Percentiles rank a stretch among this genome's conserved stretches.
These are phyloP conservation scores for Scaptomyza cyrtandrae DNA, from an alignment of 2,888 invertebrate genomes.

Conservation along the genomic window DNA sequence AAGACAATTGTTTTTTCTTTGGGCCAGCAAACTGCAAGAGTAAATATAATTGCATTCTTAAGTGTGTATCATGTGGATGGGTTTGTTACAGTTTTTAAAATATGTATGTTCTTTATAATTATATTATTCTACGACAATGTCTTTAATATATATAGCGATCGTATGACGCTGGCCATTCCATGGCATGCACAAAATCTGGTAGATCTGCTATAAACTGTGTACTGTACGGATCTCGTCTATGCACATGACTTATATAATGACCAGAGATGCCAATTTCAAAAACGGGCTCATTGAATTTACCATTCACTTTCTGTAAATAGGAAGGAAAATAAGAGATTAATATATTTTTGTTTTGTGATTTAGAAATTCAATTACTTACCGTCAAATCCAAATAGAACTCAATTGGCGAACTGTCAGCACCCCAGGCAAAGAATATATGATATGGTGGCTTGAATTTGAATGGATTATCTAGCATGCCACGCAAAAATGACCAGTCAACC, in stretches of 20 bases:
- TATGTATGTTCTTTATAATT: constrained; percentile 6
- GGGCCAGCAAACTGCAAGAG: constrained; percentile 6
- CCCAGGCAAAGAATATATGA: constrained; percentile 76
- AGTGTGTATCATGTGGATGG: neutral
- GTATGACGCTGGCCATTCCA: constrained; percentile 86
- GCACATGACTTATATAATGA: constrained; percentile 85
- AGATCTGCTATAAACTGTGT: constrained; percentile 85
- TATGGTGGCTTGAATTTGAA: constrained; percentile 71
- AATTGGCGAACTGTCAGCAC: constrained; percentile 67
- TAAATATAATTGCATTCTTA: constrained; percentile 9
- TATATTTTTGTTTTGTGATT: neutral
- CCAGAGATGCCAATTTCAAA: constrained; percentile 85
- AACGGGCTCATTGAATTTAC: constrained; percentile 61
- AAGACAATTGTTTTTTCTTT: constrained; percentile 22
- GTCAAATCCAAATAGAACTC: constrained; percentile 71
- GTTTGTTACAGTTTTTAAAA: neutral
- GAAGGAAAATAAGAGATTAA: neutral
- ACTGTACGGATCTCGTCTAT: constrained; percentile 84
- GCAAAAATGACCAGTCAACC: constrained; percentile 77
- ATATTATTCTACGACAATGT: neutral
- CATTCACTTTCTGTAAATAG: constrained; percentile 55
- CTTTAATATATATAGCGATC: constrained; percentile 80
- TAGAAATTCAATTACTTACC: constrained; percentile 44
- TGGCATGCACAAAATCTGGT: constrained; percentile 85
- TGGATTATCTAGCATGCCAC: constrained; percentile 64